These are phyloP conservation scores for Phymorhynchus buccinoides DNA, from an alignment of 1,140 invertebrate species.

Conservation along the genomic window DNA sequence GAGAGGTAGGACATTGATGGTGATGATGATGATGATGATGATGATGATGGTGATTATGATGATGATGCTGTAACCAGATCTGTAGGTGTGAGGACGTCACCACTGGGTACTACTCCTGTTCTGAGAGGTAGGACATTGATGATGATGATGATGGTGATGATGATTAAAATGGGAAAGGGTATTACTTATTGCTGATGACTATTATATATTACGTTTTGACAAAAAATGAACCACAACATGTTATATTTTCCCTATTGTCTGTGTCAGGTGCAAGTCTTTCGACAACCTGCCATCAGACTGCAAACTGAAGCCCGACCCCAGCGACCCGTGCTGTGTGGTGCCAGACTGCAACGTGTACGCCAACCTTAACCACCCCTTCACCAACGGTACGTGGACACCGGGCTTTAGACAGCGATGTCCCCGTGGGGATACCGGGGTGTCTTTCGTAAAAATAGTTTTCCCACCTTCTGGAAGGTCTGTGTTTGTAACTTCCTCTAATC, in stretches of 20 bases:
- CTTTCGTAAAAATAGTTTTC: no score
- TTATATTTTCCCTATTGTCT: neutral
- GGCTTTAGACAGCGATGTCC: no score
- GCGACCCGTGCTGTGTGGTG: slow-evolving; percentile 55
- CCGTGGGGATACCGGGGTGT: no score
- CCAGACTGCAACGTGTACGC: slow-evolving; percentile 54
- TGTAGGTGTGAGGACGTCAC: slow-evolving; percentile 40
- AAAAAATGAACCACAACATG: neutral
- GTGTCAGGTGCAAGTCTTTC: slow-evolving; percentile 55
- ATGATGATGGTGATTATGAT: no score
- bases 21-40: neutral
- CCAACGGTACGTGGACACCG: slow-evolving; percentile 33
- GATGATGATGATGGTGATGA: neutral
- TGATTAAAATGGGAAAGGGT: no score
- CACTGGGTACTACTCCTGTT: slow-evolving; percentile 40
- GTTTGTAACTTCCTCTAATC: no score
- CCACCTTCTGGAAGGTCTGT: no score
- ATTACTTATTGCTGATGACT: neutral
- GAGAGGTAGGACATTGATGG: slow-evolving; percentile 31
- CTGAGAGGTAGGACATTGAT: neutral
- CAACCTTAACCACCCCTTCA: neutral
- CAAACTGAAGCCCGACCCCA: slow-evolving; percentile 46
- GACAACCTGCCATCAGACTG: slow-evolving; percentile 50
- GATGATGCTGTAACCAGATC: slow-evolving; percentile 35
- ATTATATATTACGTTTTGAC: neutral